Percentiles rank a stretch among this genome's conserved stretches.
phyloP scores from a whole-genome alignment of 2,797 vertebrate genomes.

The Acanthornis magna region DNA sequence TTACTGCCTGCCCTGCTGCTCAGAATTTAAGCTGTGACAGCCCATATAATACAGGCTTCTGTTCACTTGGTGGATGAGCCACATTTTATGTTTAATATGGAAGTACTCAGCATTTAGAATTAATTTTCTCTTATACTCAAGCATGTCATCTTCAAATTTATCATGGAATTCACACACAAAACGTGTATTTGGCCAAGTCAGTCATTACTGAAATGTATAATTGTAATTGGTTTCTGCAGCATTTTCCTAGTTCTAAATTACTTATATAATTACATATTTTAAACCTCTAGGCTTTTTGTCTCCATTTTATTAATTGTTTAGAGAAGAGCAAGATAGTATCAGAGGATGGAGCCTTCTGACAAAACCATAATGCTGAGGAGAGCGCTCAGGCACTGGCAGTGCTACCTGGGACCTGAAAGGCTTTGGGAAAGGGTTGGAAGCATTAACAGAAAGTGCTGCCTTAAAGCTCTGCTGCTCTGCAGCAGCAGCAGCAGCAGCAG shows the following conservation, averaged over 20 bases:
- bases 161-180: constrained; percentile 13
- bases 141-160: not conserved
- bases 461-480: not conserved
- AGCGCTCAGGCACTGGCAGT: not conserved
- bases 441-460: not conserved
- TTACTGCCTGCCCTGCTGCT: constrained; percentile 7
- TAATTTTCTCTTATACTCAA: not conserved
- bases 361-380: not conserved
- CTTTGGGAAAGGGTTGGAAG: not conserved
- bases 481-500: not conserved
- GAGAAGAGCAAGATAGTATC: constrained; percentile 33
- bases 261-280: constrained; percentile 49
- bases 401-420: not conserved
- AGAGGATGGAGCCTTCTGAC: constrained; percentile 23
- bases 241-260: constrained; percentile 38
- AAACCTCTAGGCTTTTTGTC: constrained; percentile 48
- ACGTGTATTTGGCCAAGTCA: constrained; percentile 23
- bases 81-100: not conserved
- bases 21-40: not conserved
- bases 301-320: constrained; percentile 56
- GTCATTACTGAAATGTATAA: constrained; percentile 31
- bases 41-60: not conserved
- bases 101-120: not conserved
- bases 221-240: constrained; percentile 49
- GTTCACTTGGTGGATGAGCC: not conserved